These are phyloP conservation scores for Thumatha senex DNA, from an alignment of 2,888 invertebrate species.

Conservation along the genomic window DNA sequence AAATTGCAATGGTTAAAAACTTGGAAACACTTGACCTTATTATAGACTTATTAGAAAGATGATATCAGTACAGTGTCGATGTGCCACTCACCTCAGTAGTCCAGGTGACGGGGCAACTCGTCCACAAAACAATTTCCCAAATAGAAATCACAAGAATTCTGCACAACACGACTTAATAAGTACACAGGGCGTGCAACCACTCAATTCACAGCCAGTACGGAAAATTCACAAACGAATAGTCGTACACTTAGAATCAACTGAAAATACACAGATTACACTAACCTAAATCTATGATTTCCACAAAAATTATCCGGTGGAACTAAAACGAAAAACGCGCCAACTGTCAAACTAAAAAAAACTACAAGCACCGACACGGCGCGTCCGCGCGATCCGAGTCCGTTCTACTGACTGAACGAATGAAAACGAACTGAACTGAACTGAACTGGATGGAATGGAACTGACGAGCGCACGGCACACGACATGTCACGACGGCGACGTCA, in stretches of 20 bases:
- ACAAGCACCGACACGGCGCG: constrained; percentile 81
- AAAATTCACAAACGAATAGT: constrained; percentile 77
- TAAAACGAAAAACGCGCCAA: constrained; percentile 81
- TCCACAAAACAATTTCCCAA: constrained; percentile 64
- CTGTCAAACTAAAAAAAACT: constrained; percentile 83
- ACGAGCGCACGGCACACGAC: constrained; percentile 44
- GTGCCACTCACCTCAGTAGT: constrained; percentile 63
- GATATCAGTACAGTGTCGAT: constrained; percentile 18
- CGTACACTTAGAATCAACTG: constrained; percentile 72
- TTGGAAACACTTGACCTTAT: constrained; percentile 20
- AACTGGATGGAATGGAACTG: not conserved
- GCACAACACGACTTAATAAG: constrained; percentile 66
- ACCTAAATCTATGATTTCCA: constrained; percentile 81
- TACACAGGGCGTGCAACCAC: constrained; percentile 74
- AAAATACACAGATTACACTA: constrained; percentile 82
- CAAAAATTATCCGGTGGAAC: constrained; percentile 67
- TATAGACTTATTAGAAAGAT: constrained; percentile 35
- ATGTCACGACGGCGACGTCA: too few relatives aligned
- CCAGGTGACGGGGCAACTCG: constrained; percentile 51
- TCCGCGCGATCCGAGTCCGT: constrained; percentile 79
- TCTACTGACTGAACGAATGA: constrained; percentile 64
- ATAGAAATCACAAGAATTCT: constrained; percentile 75
- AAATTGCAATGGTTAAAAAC: constrained; percentile 44
- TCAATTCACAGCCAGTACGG: constrained; percentile 75
- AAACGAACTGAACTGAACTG: too few relatives aligned